Conservation (phyloP, 2,113 vertebrate species). For the Menura novaehollandiae region DNA sequence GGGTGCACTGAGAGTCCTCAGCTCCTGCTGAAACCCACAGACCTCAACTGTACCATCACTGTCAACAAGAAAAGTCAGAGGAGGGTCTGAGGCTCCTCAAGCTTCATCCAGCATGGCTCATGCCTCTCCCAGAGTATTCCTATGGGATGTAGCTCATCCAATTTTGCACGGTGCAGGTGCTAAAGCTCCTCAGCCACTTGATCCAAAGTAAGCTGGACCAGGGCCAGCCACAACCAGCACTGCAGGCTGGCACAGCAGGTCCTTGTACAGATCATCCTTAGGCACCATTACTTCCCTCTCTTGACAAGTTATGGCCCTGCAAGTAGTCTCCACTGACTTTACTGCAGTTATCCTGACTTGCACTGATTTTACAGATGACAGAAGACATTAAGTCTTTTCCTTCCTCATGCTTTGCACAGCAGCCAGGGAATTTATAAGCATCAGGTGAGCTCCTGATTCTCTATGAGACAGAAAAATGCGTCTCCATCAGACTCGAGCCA, state of each 20-base stretch:
- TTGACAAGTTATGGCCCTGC: not conserved
- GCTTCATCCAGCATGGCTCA: not conserved
- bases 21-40: not conserved
- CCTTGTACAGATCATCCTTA: not conserved
- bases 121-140: not conserved
- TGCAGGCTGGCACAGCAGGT: not conserved
- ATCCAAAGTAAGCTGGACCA: not conserved
- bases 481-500: not conserved
- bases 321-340: not conserved
- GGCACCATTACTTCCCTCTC: not conserved
- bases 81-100: not conserved
- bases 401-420: not conserved
- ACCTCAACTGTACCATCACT: not conserved
- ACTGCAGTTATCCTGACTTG: not conserved
- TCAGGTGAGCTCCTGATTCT: not conserved
- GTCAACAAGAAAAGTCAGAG: not conserved
- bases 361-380: not conserved
- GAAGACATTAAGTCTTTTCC: not conserved
- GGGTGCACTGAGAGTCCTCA: not conserved
- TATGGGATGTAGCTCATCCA: accelerated
- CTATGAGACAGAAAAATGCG: not conserved
- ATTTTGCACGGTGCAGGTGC: accelerated
- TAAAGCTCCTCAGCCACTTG: not conserved
- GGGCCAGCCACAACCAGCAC: not conserved
- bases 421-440: not conserved